Base-by-base conservation (phyloP, 2,113 vertebrate genomes). In the Parotia lawesii region DNA sequence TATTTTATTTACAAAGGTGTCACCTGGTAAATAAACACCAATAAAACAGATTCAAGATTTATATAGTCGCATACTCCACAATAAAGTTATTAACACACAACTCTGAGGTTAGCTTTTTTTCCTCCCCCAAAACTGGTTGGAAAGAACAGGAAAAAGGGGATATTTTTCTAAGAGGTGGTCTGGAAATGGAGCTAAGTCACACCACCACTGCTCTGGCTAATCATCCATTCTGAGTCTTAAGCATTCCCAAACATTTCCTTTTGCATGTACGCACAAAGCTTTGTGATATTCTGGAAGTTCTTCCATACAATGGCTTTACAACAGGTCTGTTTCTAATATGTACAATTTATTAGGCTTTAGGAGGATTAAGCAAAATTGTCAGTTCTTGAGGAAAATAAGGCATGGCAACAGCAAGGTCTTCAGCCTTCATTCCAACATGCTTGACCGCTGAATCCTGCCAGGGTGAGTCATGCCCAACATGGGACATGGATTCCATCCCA, bases 181-280 rank as follows among this genome's bases (percentile, higher is more conserved):
- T 37, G 44, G 21, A 84, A 90, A 58, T 9, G 2, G 22, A 66
- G 37, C 10, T 37, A 61, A 77, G 24, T 21, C 60, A 58, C 42
- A 53, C 19, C 44, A 83, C 4, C 58, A 20, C 3, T 54, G 25
- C 37, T 35, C 9, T 13, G 15, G 5, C 42, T 61, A 18, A 83
- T 33, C 24, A 23, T 22, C 61, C 37, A 28, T 5, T 62, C 65
- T 2, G 2, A 51, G 14, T 56, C 56, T 48, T 23, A 40, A 58
- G 33, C 24, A n/a, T n/a, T 88, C 29, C 51, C 60, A 84, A 40
- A 67, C 9, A 67, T n/a, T 83, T 51, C 51, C 48, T 67, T 44
- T 14, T 40, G 8, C 60, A 73, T 1, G 4, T 2, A 47, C 0
- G 0, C 25, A 54, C 50, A 45, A 31, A 58, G 35, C 11, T 48